These are phyloP conservation scores for Alosa sapidissima DNA, from an alignment of 2,797 vertebrate species.

Conservation along the genomic window DNA sequence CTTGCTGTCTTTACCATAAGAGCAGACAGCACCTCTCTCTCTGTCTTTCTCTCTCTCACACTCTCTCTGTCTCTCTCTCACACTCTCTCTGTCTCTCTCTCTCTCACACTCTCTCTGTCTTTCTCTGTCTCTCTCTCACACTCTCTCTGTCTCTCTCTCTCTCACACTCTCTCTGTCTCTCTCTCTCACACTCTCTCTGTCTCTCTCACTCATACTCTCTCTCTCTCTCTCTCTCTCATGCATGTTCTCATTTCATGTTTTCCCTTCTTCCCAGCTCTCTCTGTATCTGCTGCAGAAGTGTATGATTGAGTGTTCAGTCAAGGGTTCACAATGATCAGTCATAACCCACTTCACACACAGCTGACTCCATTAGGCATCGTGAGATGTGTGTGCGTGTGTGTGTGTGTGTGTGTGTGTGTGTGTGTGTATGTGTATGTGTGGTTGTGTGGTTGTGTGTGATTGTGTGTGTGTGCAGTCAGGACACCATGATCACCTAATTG, in stretches of 20 bases:
- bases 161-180: too few species aligned
- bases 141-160: too few species aligned
- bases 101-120: too few species aligned
- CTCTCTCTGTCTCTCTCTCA: too few species aligned
- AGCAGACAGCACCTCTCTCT: background rate
- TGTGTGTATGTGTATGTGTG: too few species aligned
- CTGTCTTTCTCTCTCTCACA: too few species aligned
- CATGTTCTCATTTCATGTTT: too few species aligned
- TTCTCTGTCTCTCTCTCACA: too few species aligned
- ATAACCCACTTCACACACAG: background rate
- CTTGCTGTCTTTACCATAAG: background rate
- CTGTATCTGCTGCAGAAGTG: background rate
- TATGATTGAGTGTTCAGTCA: background rate
- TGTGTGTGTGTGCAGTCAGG: constrained; percentile 31
- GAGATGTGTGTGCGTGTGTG: background rate
- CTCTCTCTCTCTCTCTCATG: background rate
- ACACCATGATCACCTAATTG: constrained; percentile 50
- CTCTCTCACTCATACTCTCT: too few species aligned
- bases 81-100: too few species aligned
- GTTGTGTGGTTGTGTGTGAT: too few species aligned
- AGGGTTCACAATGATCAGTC: background rate
- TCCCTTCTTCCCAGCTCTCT: background rate
- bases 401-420: background rate
- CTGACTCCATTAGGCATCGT: background rate
- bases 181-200: too few species aligned